Evolutionary conservation across 2,888 invertebrate genomes (phyloP), one percentile per base, ranked within the genome.

Genomic region (Bugula neritina): DNA sequence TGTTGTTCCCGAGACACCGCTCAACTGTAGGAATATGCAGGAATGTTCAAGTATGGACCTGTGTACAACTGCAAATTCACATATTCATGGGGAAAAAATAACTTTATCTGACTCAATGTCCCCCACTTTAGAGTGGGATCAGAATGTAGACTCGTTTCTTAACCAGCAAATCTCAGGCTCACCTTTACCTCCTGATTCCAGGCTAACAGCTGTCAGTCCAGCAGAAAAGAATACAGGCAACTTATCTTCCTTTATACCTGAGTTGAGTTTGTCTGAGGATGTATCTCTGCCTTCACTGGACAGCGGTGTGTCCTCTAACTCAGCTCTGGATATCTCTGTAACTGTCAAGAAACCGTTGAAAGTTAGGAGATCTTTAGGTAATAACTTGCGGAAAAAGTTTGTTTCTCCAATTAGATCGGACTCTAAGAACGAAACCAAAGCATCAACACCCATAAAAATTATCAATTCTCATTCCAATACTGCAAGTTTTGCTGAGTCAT

Each of bases 71-170:
- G 10, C 5, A 43, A 17, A 43, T 43, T 10, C 43, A 10, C 10
- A 5, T 10, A 17, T 43, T 10, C 10, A 43, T 17, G 17, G 17
- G 5, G 17, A 17, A 43, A 17, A 5, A 10, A 43, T 43, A 43
- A 10, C 43, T 13, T n/a, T 5, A 63, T 31, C 63, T 5, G 10
- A 63, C 17, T 31, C 63, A 31, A 5, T 17, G 2, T 63, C 63
- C 17, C 63, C 63, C 13, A 34, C 63, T 5, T 27, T 63, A 31
- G 29, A 63, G 29, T 63, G 63, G 63, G 63, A 63, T n/a, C 2
- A 5, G 3, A 25, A 21, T 25, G n/a, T 63, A 5, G 17, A 27
- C 27, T 63, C 63, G 10, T 63, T 63, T 34, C 31, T 63, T 3
- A 63, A 63, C 43, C 43, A 43, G 43, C 5, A 17, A 10, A 17